Percentiles rank a stretch among this genome's conserved stretches.
These are phyloP conservation scores for Pollachius pollachius DNA, from an alignment of 2,113 vertebrate genomes.

Conservation along the genomic window DNA sequence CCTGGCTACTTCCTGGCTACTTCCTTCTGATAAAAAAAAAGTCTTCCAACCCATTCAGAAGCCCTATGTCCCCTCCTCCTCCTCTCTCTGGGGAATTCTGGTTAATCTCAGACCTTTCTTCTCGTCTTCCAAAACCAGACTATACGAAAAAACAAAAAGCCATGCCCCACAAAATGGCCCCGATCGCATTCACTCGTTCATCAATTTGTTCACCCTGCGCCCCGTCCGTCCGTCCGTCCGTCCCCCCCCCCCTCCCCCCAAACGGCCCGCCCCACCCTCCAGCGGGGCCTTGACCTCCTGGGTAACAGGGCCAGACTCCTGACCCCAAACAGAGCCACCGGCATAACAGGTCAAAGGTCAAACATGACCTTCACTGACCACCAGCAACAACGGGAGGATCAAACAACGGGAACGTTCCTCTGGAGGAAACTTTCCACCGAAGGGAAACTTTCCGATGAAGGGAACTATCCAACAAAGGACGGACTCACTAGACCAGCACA, in stretches of 20 bases:
- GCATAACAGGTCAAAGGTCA: background rate
- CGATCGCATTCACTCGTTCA: background rate
- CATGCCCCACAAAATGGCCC: conserved; percentile 50
- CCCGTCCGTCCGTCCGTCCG: too few relatives aligned
- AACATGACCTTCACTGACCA: background rate
- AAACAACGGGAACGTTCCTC: conserved; percentile 56
- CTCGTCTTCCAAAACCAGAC: conserved; percentile 64
- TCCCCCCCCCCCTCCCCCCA: too few relatives aligned
- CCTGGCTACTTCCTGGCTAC: too few relatives aligned
- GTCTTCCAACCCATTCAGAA: conserved; percentile 19
- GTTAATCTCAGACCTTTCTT: conserved; percentile 39
- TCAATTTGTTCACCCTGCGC: too few relatives aligned
- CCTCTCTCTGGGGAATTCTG: conserved; percentile 23
- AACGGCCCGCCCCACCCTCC: background rate
- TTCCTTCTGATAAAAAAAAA: conserved; percentile 58
- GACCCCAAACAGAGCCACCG: too few relatives aligned
- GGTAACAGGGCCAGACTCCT: too few relatives aligned
- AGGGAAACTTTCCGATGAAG: conserved; percentile 50
- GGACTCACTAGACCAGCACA: conserved; percentile 34
- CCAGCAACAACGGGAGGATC: background rate
- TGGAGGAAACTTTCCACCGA: conserved; percentile 10
- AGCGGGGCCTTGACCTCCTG: too few relatives aligned
- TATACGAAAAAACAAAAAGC: conserved; percentile 39
- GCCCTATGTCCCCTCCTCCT: conserved; percentile 15
- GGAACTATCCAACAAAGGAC: conserved; percentile 22